Percentiles rank a stretch among this genome's conserved stretches.
phyloP scores from a whole-genome alignment of 2,113 vertebrate genomes.

The Oenanthe melanoleuca region DNA sequence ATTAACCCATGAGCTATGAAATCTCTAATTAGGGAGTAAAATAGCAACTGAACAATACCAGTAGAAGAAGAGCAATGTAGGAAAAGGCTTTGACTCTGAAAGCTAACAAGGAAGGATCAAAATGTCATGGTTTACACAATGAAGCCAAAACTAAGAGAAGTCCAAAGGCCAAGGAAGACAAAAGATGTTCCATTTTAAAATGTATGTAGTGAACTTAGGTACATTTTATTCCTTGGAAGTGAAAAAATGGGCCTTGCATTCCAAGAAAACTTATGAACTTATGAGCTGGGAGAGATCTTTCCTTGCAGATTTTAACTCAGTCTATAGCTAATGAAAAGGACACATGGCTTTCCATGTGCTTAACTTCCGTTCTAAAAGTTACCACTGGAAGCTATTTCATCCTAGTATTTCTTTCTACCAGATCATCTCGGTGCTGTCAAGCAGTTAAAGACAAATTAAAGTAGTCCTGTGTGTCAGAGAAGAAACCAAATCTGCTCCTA shows the following conservation, averaged over 20 bases:
- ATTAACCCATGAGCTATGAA: neutral
- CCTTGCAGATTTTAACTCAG: neutral
- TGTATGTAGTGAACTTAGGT: neutral
- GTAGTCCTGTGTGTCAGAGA: neutral
- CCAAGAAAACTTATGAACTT: neutral
- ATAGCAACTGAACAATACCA: neutral
- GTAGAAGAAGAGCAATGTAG: neutral
- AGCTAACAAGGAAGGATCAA: neutral
- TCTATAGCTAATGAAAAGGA: neutral
- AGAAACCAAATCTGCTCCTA: neutral
- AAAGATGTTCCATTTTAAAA: neutral
- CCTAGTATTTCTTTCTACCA: neutral
- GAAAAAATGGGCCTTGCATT: neutral
- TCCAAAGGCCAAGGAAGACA: neutral
- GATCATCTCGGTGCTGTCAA: neutral
- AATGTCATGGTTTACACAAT: neutral
- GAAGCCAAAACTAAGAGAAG: neutral
- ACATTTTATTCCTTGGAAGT: neutral
- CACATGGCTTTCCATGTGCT: neutral
- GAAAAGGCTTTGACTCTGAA: neutral
- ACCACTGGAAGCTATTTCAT: neutral
- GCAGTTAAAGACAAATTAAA: neutral
- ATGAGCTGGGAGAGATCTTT: neutral
- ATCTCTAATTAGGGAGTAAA: neutral
- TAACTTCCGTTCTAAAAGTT: neutral